Evolutionary conservation across 2,113 vertebrate species (phyloP).

Genomic region (Tetrao urogallus): DNA sequence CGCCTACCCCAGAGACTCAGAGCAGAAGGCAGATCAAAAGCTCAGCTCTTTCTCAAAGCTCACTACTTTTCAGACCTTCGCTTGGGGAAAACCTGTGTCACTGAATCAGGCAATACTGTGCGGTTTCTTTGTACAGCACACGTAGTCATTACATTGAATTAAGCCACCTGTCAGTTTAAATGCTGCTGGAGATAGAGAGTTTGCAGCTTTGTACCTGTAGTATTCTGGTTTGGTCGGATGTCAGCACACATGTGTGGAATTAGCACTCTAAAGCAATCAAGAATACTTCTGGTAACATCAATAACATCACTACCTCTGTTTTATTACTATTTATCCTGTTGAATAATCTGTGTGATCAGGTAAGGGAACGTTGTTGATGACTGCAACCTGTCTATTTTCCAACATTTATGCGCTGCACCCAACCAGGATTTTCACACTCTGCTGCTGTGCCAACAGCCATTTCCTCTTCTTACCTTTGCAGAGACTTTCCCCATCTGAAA

Average conservation of each 20-base stretch:
- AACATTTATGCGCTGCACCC: neutral
- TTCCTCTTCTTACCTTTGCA: neutral
- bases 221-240: neutral
- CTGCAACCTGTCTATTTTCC: neutral
- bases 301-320: neutral
- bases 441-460: neutral
- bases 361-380: neutral
- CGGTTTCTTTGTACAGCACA: neutral
- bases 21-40: neutral
- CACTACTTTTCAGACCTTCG: neutral
- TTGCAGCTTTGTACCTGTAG: neutral
- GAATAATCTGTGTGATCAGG: neutral
- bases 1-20: neutral
- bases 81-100: neutral
- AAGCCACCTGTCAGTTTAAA: neutral
- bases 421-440: neutral
- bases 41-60: neutral
- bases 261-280: neutral
- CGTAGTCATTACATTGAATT: neutral
- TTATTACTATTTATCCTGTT: neutral
- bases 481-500: neutral
- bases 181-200: neutral
- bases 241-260: neutral
- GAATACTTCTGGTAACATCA: neutral
- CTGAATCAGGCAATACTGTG: accelerated